Conservation (phyloP, 2,888 invertebrate genomes). For the Ceraclea dissimilis region DNA sequence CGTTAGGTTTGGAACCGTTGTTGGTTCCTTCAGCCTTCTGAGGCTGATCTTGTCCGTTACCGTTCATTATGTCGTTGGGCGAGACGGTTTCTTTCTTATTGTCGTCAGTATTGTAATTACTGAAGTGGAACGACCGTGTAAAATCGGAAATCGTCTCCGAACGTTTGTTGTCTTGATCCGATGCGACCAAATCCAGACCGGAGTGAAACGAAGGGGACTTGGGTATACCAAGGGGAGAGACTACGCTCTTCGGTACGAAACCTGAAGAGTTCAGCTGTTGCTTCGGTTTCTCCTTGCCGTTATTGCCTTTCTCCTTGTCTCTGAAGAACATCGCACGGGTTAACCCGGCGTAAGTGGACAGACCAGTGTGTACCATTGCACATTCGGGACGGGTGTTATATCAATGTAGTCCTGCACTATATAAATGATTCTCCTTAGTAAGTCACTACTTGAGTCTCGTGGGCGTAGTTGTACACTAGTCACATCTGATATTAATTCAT, state of each 20-base stretch:
- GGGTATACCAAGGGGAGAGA: constrained; percentile 66
- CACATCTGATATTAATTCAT: too few species aligned
- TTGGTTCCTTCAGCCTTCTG: constrained; percentile 31
- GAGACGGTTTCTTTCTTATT: constrained; percentile 10
- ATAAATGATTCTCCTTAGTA: not conserved
- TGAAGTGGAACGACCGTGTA: constrained; percentile 45
- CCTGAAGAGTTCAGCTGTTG: constrained; percentile 31
- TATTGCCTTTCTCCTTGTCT: constrained; percentile 26
- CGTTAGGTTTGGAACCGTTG: constrained; percentile 32
- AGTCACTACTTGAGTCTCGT: not conserved
- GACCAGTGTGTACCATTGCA: constrained; percentile 52
- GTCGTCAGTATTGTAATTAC: constrained; percentile 32
- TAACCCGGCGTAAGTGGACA: constrained; percentile 46
- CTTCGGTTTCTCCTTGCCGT: constrained; percentile 29
- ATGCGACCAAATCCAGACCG: constrained; percentile 73
- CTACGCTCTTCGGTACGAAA: constrained; percentile 38
- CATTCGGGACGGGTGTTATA: constrained; percentile 42
- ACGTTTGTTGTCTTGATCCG: constrained; percentile 44
- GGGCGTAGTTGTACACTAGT: too few species aligned
- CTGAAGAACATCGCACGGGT: constrained; percentile 43
- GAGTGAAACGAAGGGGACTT: constrained; percentile 86
- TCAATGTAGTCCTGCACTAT: not conserved
- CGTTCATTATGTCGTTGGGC: constrained; percentile 13
- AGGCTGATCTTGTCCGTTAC: constrained; percentile 30
- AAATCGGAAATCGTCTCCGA: constrained; percentile 43